Base-by-base conservation (phyloP, 1,140 invertebrate species). In the Danaus plexippus region DNA sequence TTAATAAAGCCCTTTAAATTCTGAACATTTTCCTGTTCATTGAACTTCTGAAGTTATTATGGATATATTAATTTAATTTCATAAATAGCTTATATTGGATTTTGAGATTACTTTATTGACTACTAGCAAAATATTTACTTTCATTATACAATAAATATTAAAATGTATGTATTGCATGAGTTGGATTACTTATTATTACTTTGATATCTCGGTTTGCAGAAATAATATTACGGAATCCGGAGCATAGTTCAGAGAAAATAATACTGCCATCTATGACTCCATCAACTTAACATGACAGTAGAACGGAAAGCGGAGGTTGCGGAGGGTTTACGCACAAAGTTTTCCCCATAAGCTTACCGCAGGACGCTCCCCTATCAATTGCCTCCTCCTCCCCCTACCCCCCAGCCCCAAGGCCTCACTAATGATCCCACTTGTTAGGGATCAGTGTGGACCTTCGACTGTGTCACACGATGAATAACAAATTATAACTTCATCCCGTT, bases 381-480 rank as follows among this genome's bases (percentile, higher is more conserved):
- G 77, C 74, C 65, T 48, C 63, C 61, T 55, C 66, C 57, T 45
- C 45, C 49, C 67, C 55, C 63, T n/a, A 64, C 50, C 69, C 66
- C 52, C 11, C 44, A 43, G 11, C 63, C 59, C 54, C 67, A 64
- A 61, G 64, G 68, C 69, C 65, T 68, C 69, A 74, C 83, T 85
- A 85, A 85, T 86, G 83, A 86, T 82, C 64, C 78, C 83, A 85
- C 80, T 86, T 86, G 83, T 86, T 86, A 81, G 74, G 77, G 75
- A 77, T 80, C 75, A 75, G 61, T 61, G 69, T 69, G 77, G 83
- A 84, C 80, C 78, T 80, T 82, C 71, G 76, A 52, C 72, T 75
- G 75, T 83, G 83, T 82, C 75, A 76, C 73, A 70, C 67, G 71
- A 74, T 82, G 81, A 86, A 85, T 86, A 85, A 83, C 80, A 56